These are phyloP conservation scores for Monodelphis domestica DNA, from an alignment of 2,797 vertebrate genomes.

Conservation along the genomic window DNA sequence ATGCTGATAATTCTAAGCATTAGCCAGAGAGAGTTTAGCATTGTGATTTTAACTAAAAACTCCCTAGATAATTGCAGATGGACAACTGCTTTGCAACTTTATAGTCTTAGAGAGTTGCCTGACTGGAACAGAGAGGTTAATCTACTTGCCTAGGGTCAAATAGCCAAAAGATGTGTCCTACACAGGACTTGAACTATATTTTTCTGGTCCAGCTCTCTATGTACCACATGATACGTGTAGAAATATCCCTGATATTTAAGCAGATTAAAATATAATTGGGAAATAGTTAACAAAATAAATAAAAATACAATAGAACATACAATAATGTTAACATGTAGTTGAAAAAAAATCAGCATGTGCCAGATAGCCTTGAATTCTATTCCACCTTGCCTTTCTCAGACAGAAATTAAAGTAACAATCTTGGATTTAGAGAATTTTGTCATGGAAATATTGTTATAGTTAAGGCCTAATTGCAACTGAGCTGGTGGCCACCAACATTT, in stretches of 20 bases:
- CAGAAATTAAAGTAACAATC: slow-evolving; percentile 69
- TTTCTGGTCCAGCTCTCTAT: neutral
- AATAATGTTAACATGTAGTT: neutral
- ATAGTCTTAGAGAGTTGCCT: neutral
- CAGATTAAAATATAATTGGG: neutral
- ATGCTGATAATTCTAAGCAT: slow-evolving; percentile 57
- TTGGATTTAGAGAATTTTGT: slow-evolving; percentile 37
- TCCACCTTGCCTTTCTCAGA: neutral
- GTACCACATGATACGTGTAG: neutral
- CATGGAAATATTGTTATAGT: slow-evolving; percentile 63
- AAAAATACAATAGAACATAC: neutral
- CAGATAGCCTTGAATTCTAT: neutral
- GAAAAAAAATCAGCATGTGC: neutral
- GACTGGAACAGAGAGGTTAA: neutral
- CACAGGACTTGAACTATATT: neutral
- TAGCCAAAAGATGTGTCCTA: neutral
- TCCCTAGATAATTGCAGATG: neutral
- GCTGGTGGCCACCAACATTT: slow-evolving; percentile 27
- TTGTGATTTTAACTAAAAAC: neutral
- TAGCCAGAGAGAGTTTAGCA: slow-evolving; percentile 64
- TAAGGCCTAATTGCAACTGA: slow-evolving; percentile 63
- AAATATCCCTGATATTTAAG: neutral
- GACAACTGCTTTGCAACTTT: neutral
- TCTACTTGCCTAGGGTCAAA: neutral
- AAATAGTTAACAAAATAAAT: neutral